A percentile compares a stretch with the other conserved stretches of the same genome.
phyloP scores from a whole-genome alignment of 1,140 invertebrate species.

The Paracyclopina nana region DNA sequence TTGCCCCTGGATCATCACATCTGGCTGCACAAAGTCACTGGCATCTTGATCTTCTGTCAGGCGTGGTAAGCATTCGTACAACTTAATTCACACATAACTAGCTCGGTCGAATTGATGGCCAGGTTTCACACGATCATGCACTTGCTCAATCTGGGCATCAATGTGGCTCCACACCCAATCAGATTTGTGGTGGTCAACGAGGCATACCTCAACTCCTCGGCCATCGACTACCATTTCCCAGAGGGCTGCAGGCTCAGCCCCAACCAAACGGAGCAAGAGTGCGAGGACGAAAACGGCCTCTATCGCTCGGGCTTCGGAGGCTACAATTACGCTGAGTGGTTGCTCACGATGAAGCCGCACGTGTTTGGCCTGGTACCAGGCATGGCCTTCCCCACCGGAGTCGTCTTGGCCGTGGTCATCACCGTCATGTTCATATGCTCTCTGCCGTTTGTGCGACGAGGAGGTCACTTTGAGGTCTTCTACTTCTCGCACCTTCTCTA shows the following conservation, averaged over 20 bases:
- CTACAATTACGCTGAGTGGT: slow-evolving; percentile 36
- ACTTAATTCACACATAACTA: too few species aligned
- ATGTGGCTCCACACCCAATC: background rate
- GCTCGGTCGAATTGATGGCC: too few species aligned
- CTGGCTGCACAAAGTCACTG: slow-evolving; percentile 77
- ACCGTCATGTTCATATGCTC: slow-evolving; percentile 61
- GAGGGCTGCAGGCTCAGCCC: too few species aligned
- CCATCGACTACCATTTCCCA: background rate
- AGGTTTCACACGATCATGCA: slow-evolving; percentile 75
- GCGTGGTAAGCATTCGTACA: too few species aligned
- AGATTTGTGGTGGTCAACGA: background rate
- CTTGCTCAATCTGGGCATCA: slow-evolving; percentile 47
- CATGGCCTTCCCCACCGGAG: slow-evolving; percentile 63
- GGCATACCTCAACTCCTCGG: background rate
- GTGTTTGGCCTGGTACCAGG: slow-evolving; percentile 52
- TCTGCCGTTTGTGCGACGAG: slow-evolving; percentile 58
- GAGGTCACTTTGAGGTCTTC: slow-evolving; percentile 81
- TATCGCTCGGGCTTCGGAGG: background rate
- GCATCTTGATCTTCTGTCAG: slow-evolving; percentile 52
- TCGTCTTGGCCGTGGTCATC: slow-evolving; percentile 47
- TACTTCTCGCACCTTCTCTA: slow-evolving; percentile 87
- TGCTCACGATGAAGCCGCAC: slow-evolving; percentile 50
- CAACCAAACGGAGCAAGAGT: too few species aligned
- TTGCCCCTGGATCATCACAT: slow-evolving; percentile 80
- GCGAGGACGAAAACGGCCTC: too few species aligned